Base-by-base conservation (phyloP, 2,888 invertebrate species). In the Trichogramma dendrolimi region DNA sequence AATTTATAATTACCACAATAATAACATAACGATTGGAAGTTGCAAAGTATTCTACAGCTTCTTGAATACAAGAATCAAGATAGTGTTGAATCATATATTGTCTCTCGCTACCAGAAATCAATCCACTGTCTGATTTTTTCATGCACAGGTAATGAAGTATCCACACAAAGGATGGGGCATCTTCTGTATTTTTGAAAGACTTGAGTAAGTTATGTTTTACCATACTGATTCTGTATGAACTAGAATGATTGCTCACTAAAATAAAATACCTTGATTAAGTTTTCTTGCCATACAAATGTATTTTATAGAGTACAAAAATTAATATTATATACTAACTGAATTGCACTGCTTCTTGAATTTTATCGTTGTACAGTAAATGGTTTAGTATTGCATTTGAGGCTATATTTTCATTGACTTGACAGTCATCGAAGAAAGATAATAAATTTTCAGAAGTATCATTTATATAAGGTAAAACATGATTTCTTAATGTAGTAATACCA, bases 101-200 rank as follows among this genome's bases (percentile, higher is more conserved):
- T 48, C 11, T 48, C 2, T 27, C 27, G 27, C 27, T 27, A 27
- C 3, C 27, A 27, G 27, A 27, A 27, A 27, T 27, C 27, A 27
- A 27, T 27, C 3, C 2, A 27, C 27, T 27, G 0, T 27, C 27
- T 27, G 27, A 27, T 27, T 27, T 40, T 8, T 55, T 43, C 39
- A 49, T 44, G 11, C 48, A 53, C 6, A 59, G 6, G 7, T 8
- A 48, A 27, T 59, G 59, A 11, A 59, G 38, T 41, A 59, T 59
- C 46, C 48, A 53, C 7, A 53, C 42, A 41, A 53, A 53, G 10
- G 53, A 47, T 41, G 49, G 43, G 27, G 40, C 44, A 44, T 60
- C 60, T 50, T 60, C 60, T 40, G 55, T 60, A 46, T 60, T 55
- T 49, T 41, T 60, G 8, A 55, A 55, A 7, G 60, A 54, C 38